Evolutionary conservation across 2,113 vertebrate genomes (phyloP).

Genomic region (Romanogobio albipinnatus): DNA sequence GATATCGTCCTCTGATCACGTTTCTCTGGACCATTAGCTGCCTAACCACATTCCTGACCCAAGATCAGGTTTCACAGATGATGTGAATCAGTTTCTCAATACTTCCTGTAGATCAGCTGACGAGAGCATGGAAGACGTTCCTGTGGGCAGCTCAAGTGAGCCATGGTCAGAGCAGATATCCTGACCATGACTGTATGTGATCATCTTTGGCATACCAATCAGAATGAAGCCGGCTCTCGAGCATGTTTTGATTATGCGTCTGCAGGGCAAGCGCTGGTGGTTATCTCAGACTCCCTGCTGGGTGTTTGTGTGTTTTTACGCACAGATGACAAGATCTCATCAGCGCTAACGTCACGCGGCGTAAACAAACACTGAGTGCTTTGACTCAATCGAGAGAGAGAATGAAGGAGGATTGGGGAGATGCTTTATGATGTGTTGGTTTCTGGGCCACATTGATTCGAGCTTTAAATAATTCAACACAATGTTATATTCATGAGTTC

Average conservation of each 20-base stretch:
- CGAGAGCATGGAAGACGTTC: not conserved
- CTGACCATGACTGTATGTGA: not conserved
- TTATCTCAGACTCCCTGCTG: not conserved
- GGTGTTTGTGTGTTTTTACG: not conserved
- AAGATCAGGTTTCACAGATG: conserved; percentile 8
- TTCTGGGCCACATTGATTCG: not conserved
- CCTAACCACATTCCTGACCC: conserved; percentile 11
- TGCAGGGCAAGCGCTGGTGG: not conserved
- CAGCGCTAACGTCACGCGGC: not conserved
- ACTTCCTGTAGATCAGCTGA: conserved; percentile 25
- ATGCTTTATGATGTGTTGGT: not conserved
- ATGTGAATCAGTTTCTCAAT: not conserved
- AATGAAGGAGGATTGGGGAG: not conserved
- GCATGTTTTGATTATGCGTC: not conserved
- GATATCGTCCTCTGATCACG: not conserved
- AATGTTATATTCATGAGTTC: conserved; percentile 12
- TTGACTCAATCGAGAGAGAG: not conserved
- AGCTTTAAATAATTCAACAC: conserved; percentile 48
- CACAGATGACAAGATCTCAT: not conserved
- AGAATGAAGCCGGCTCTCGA: not conserved
- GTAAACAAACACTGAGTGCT: not conserved
- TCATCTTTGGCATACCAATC: too few species aligned
- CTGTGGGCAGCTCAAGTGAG: not conserved
- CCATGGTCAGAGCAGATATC: not conserved
- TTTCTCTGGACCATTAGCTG: conserved; percentile 18